Base-by-base conservation (phyloP, 2,113 vertebrate species). In the Perca fluviatilis region DNA sequence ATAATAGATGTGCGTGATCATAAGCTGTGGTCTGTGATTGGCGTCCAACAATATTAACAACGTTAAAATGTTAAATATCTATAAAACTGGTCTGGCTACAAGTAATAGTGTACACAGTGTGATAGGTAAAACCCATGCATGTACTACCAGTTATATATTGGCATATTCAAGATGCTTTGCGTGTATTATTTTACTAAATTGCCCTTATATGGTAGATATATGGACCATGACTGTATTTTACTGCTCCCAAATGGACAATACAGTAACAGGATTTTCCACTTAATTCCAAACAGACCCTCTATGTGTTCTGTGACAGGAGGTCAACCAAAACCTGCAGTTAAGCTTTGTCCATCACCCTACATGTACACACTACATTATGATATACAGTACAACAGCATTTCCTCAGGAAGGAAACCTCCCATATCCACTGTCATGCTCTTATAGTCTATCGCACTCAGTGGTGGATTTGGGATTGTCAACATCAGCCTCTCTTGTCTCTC, bases 221-320 rank as follows among this genome's bases (percentile, higher is more conserved):
- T 74, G 51, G 64, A 47, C 50, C 12, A 79, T 81, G 60, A 60
- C 57, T 53, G 14, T 68, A 36, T 73, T 79, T 90, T 84, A 87
- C 14, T 82, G 49, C 82, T 88, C 88, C 82, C 83, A 86, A 81
- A 83, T 51, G 76, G 27, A 79, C 65, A 25, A 67, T 82, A 60
- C 49, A 81, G 56, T 54, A 84, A 74, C 43, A 83, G 16, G 33
- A 77, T 80, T 85, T 86, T 85, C 67, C 54, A 63, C 50, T 77
- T 74, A 74, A 83, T 83, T 72, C 36, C 69, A 83, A 85, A 83
- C 62, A 63, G 80, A 82, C 72, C 47, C 6, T 85, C 33, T 10
- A 18, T 65, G 25, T 68, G 49, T 58, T 83, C 33, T 68, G 40
- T 79, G 62, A 78, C 56, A 15, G 27, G 50, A 80, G 57, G 49